These are phyloP conservation scores for Alectura lathami DNA, from an alignment of 2,113 vertebrate genomes.

Conservation along the genomic window DNA sequence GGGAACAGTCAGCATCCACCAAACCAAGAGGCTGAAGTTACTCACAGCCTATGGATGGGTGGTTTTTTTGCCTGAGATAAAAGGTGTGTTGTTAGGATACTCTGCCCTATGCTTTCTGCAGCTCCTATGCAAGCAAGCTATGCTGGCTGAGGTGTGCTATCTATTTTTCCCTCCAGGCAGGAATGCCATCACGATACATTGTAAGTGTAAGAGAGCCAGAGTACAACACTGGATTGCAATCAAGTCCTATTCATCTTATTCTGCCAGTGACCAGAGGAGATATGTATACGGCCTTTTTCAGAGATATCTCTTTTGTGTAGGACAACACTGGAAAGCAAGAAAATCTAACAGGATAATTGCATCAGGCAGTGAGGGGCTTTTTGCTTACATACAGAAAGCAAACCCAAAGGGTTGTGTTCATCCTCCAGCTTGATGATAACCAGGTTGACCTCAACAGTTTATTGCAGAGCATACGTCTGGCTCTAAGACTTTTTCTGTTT, in stretches of 20 bases:
- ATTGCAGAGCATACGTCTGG: background rate
- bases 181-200: background rate
- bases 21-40: background rate
- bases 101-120: background rate
- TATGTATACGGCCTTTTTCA: background rate
- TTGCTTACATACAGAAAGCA: background rate
- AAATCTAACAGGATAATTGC: background rate
- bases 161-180: background rate
- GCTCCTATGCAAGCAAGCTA: background rate
- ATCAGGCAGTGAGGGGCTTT: background rate
- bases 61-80: background rate
- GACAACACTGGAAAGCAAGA: background rate
- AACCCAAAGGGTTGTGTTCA: background rate
- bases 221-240: background rate
- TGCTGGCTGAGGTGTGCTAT: background rate
- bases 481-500: background rate
- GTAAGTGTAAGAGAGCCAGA: background rate
- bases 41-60: background rate
- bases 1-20: background rate
- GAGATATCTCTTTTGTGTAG: background rate
- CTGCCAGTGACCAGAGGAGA: background rate
- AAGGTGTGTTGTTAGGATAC: background rate
- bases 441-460: background rate
- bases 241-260: background rate
- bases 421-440: background rate